A percentile compares a stretch with the other conserved stretches of the same genome.
These are phyloP conservation scores for Pipra filicauda DNA, from an alignment of 2,113 vertebrate species.

Conservation along the genomic window DNA sequence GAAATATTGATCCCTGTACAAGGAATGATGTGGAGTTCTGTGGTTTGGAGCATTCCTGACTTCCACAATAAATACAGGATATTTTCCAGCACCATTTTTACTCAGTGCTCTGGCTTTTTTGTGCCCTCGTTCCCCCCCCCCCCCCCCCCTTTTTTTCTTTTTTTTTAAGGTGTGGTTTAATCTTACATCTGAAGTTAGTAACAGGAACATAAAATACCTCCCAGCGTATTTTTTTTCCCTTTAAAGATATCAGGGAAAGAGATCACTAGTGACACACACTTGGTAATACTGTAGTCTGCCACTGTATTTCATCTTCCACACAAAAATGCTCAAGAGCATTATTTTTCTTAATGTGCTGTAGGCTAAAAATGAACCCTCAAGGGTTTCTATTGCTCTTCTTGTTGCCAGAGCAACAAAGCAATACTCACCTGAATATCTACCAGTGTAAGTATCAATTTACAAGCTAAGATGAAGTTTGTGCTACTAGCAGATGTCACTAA, in stretches of 20 bases:
- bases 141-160: no score
- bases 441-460: slow-evolving; percentile 27
- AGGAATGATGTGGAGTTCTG: neutral
- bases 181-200: neutral
- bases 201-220: neutral
- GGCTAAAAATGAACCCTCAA: slow-evolving; percentile 35
- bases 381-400: neutral
- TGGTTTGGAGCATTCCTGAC: neutral
- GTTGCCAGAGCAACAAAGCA: slow-evolving; percentile 62
- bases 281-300: neutral
- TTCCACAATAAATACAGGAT: neutral
- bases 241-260: neutral
- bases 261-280: neutral
- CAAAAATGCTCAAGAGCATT: slow-evolving; percentile 4
- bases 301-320: neutral
- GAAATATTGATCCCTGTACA: neutral
- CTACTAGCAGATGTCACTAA: neutral
- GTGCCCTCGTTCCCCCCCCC: neutral
- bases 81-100: neutral
- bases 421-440: slow-evolving; percentile 39
- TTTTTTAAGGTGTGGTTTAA: neutral
- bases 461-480: slow-evolving; percentile 5
- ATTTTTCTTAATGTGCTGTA: slow-evolving; percentile 9
- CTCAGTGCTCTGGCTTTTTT: neutral
- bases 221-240: neutral